Percentiles rank a stretch among this genome's conserved stretches.
Evolutionary conservation across 2,113 vertebrate species (phyloP).

Genomic region (Tamias sibiricus): DNA sequence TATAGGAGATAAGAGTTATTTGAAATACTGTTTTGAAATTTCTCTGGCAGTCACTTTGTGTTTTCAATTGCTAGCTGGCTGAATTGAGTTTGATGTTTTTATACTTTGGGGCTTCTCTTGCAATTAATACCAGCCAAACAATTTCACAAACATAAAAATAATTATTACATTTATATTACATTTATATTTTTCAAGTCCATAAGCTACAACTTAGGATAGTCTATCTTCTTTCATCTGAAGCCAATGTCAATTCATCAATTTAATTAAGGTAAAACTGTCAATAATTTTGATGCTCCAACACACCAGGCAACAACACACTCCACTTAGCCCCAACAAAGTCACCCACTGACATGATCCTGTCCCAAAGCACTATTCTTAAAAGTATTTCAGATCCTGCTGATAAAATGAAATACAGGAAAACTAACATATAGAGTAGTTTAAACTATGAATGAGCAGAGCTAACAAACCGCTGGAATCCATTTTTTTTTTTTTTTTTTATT

Average conservation of each 20-base stretch:
- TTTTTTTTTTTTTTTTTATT: too few species aligned
- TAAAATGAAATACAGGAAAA: too few species aligned
- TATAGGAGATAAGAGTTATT: neutral
- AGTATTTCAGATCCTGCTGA: neutral
- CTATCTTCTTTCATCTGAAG: neutral
- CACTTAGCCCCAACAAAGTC: neutral
- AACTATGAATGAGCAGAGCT: too few species aligned
- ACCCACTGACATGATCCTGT: neutral
- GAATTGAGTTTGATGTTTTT: neutral
- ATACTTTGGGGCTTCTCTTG: neutral
- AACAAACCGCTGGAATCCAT: too few species aligned
- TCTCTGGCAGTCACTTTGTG: neutral
- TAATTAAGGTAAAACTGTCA: neutral
- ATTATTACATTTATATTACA: neutral
- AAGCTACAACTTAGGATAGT: neutral
- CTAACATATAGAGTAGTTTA: too few species aligned
- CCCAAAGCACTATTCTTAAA: neutral
- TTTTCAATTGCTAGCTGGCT: neutral
- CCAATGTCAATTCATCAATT: neutral
- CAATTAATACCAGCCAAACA: neutral
- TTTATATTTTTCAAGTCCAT: neutral
- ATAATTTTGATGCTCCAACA: neutral
- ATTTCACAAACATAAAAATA: neutral
- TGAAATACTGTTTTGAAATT: neutral
- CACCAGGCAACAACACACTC: neutral